Evolutionary conservation across 2,113 vertebrate genomes (phyloP).

Genomic region (Dendrocopos noguchii): DNA sequence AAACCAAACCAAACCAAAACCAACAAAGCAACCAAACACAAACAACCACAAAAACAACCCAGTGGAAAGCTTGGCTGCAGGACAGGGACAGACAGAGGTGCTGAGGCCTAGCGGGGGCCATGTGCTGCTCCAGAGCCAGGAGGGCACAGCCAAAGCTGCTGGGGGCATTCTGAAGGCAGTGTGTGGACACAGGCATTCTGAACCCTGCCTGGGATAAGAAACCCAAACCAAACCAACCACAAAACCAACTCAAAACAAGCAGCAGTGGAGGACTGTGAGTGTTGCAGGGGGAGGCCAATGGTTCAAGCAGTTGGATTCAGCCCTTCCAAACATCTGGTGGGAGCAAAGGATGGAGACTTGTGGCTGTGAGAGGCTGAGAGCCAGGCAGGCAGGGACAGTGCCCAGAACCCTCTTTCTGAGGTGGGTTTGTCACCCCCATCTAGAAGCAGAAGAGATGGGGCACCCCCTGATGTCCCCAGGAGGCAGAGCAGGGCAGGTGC

Average conservation of each 20-base stretch:
- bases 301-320: slow-evolving; percentile 9
- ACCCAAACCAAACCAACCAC: too few species aligned
- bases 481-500: neutral
- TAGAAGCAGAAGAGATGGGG: neutral
- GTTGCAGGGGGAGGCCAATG: slow-evolving; percentile 12
- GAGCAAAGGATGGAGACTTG: slow-evolving; percentile 1
- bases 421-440: neutral
- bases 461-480: accelerated
- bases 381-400: neutral
- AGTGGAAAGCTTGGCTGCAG: slow-evolving; percentile 73
- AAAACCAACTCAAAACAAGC: neutral
- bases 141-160: slow-evolving; percentile 19
- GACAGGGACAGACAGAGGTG: slow-evolving; percentile 76
- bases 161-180: neutral
- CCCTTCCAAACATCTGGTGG: neutral
- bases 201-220: neutral
- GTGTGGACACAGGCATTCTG: neutral
- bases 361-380: neutral
- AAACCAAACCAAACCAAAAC: neutral
- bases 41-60: neutral
- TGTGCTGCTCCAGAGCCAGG: slow-evolving; percentile 14
- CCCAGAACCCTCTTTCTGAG: neutral
- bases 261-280: neutral
- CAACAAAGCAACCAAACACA: neutral
- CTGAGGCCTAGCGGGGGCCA: neutral